Percentiles rank a stretch among this genome's conserved stretches.
Conservation (phyloP, 37 sponge, comb jelly and placozoan species). For the Agelas oroides region DNA sequence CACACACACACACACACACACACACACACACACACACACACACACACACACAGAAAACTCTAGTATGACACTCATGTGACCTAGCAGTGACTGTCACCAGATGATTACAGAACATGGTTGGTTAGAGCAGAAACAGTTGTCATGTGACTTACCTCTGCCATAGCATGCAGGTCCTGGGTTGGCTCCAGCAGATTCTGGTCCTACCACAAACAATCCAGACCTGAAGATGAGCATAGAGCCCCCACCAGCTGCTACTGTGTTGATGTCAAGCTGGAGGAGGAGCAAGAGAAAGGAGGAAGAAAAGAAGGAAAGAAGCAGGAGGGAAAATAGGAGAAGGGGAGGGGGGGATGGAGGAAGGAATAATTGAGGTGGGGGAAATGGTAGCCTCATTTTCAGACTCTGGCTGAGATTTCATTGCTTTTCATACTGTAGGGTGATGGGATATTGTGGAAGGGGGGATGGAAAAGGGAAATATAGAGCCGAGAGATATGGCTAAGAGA, state of each 20-base stretch:
- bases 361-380: too few species aligned
- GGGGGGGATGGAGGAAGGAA: neutral
- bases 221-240: conserved; percentile 91
- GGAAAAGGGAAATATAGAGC: too few species aligned
- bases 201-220: conserved; percentile 96
- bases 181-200: conserved; percentile 98
- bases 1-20: too few species aligned
- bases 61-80: too few species aligned
- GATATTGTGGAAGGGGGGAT: too few species aligned
- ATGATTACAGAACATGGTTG: neutral
- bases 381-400: too few species aligned
- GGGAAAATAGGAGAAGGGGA: too few species aligned
- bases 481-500: too few species aligned
- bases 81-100: neutral
- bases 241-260: conserved; percentile 99
- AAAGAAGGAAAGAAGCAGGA: neutral
- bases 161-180: conserved; percentile 96
- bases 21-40: too few species aligned
- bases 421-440: too few species aligned
- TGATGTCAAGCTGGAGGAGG: conserved; percentile 88
- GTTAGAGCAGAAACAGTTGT: neutral
- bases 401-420: too few species aligned
- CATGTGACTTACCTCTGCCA: conserved; percentile 73
- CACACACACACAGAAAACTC: too few species aligned
- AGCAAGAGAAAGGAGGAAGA: neutral